Base-by-base conservation (phyloP, 2,113 vertebrate species). In the Erinaceus europaeus region DNA sequence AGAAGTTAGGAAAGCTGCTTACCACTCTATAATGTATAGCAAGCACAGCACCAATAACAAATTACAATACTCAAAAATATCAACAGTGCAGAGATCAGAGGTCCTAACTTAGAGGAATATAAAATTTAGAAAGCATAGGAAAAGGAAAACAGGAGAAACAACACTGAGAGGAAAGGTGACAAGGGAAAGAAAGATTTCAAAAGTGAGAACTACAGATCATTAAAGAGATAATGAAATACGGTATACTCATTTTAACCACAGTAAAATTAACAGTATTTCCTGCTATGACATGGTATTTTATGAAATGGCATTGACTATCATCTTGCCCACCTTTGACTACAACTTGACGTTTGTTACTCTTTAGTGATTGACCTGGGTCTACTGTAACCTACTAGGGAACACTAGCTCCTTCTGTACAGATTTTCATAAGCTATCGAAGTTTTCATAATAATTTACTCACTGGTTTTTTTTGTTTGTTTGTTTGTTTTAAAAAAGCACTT, bases 401-500 rank as follows among this genome's bases (percentile, higher is more conserved):
- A 82, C 13, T 57, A 77, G 32, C 72, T 55, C 29, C 42, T 91
- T 79, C 84, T 69, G 27, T 91, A 29, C 13, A n/a, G 32, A 73
- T 53, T 85, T 75, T 77, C 20, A 65, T 10, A 84, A 77, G 81
- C 59, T 55, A 52, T 75, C 38, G 23, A 53, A 46, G 71, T 80
- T 55, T 29, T 86, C 80, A 9, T 53, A 65, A 72, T 29, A 17
- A 84, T 71, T 91, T 40, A 88, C 29, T 83, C 59, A 93, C n/a
- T 76, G 73, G 80, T 42, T n/a, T n/a, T n/a, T n/a, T n/a, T n/a
- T n/a, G n/a, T n/a, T n/a, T n/a, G n/a, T n/a, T n/a, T n/a, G n/a
- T n/a, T n/a, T n/a, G n/a, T n/a, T n/a, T n/a, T 44, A 15, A 90
- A 74, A 20, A 90, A 85, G 27, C 50, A 86, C 44, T 80, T 90